Percentiles rank a stretch among this genome's conserved stretches.
phyloP scores from a whole-genome alignment of 2,888 invertebrate genomes.

The Drosophila merina region DNA sequence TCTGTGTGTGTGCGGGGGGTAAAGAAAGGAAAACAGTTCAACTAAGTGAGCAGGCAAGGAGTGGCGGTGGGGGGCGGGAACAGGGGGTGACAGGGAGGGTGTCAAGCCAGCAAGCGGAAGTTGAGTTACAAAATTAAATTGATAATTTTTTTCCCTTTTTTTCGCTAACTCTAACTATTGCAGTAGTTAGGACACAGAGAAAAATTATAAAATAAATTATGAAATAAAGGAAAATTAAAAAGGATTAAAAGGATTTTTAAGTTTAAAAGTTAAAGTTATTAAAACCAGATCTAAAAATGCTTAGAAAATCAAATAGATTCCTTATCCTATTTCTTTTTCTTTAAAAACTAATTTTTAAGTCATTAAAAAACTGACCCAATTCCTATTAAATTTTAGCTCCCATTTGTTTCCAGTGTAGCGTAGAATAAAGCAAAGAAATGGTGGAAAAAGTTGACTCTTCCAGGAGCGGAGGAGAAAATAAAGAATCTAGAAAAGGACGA shows the following conservation, averaged over 20 bases:
- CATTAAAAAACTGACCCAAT: background rate
- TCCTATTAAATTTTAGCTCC: background rate
- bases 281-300: too few relatives aligned
- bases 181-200: constrained; percentile 17
- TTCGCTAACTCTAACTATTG: constrained; percentile 21
- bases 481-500: background rate
- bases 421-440: constrained; percentile 42
- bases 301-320: background rate
- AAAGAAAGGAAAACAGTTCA: constrained; percentile 32
- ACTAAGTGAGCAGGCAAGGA: constrained; percentile 13
- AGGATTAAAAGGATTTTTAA: too few relatives aligned
- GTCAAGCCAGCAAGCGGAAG: constrained; percentile 70
- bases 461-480: constrained; percentile 4
- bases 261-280: too few relatives aligned
- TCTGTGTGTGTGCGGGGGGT: constrained; percentile 42
- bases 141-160: constrained; percentile 66
- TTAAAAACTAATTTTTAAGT: background rate
- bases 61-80: background rate
- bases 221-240: background rate
- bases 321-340: background rate
- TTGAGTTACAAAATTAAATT: constrained; percentile 80
- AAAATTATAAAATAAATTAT: background rate
- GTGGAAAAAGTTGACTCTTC: constrained; percentile 57
- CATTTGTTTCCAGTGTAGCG: background rate
- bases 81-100: constrained; percentile 34